Percentiles rank a stretch among this genome's conserved stretches.
These are phyloP conservation scores for Drosophila santomea DNA, from an alignment of 1,140 invertebrate species.

Conservation along the genomic window DNA sequence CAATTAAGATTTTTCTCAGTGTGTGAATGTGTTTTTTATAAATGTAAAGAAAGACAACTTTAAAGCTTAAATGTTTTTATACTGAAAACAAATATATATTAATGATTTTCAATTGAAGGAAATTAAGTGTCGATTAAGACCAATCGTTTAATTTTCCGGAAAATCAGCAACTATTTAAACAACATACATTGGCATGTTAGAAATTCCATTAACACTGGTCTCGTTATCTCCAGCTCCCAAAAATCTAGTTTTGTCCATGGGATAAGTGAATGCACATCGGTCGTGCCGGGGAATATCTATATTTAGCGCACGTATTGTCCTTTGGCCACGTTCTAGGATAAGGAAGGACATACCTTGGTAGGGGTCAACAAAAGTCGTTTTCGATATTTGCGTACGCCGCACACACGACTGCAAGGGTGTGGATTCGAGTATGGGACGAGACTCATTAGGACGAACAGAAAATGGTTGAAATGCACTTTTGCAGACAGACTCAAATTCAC, in stretches of 20 bases:
- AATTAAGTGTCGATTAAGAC: not conserved
- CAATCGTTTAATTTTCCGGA: not conserved
- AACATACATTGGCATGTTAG: slow-evolving; percentile 26
- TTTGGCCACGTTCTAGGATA: slow-evolving; percentile 6
- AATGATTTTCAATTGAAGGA: too few species aligned
- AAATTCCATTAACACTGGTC: slow-evolving; percentile 47
- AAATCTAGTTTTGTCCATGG: slow-evolving; percentile 29
- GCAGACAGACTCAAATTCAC: slow-evolving; percentile 31
- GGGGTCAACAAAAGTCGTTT: slow-evolving; percentile 25
- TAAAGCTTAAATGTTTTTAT: too few species aligned
- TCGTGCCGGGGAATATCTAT: slow-evolving; percentile 35
- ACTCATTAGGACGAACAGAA: slow-evolving; percentile 54
- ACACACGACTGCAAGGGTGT: slow-evolving; percentile 42
- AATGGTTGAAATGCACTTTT: slow-evolving; percentile 70
- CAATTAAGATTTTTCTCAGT: too few species aligned
- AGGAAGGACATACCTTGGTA: slow-evolving; percentile 19
- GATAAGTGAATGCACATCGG: not conserved
- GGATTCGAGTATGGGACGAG: not conserved
- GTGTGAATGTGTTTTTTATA: too few species aligned
- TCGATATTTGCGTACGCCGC: slow-evolving; percentile 59
- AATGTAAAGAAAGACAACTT: too few species aligned
- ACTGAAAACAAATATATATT: too few species aligned
- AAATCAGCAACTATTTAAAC: not conserved
- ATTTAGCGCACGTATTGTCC: slow-evolving; percentile 60
- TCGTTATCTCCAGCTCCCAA: slow-evolving; percentile 12